phyloP scores from a whole-genome alignment of 1,140 invertebrate species.

The Agraylea sexmaculata region DNA sequence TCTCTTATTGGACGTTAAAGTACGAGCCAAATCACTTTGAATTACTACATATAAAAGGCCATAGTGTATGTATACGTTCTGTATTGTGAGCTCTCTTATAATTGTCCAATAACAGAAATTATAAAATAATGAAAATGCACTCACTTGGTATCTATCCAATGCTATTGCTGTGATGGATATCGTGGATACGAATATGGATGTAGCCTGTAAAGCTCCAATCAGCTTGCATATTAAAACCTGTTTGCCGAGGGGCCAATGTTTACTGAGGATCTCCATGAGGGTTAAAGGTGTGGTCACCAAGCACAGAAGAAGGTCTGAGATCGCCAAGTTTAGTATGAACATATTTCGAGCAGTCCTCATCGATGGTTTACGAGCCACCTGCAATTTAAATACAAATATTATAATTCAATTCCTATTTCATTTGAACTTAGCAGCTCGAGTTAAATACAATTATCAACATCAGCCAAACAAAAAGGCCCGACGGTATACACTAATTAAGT shows the following conservation, averaged over 20 bases:
- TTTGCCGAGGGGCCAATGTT: constrained; percentile 60
- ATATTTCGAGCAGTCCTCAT: constrained; percentile 81
- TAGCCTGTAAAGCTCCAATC: constrained; percentile 68
- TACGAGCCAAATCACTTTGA: no score
- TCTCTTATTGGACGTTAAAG: no score
- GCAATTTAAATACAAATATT: constrained; percentile 18
- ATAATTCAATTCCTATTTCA: neutral
- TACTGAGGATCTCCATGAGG: constrained; percentile 64
- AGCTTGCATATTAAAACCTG: constrained; percentile 64
- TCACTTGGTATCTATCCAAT: constrained; percentile 64
- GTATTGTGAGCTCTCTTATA: no score
- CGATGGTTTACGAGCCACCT: constrained; percentile 58
- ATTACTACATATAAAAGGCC: no score
- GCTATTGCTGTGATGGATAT: constrained; percentile 85
- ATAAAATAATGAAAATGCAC: constrained; percentile 12
- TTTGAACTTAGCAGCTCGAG: neutral
- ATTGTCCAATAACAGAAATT: no score
- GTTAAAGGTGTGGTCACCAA: constrained; percentile 78
- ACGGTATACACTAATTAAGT: neutral
- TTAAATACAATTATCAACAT: neutral
- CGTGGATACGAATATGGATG: constrained; percentile 79
- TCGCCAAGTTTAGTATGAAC: constrained; percentile 81
- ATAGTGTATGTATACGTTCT: no score
- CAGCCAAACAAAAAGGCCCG: neutral
- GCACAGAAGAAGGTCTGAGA: constrained; percentile 74